phyloP scores from a whole-genome alignment of 2,797 vertebrate species.

The Nannoperca obscura region DNA sequence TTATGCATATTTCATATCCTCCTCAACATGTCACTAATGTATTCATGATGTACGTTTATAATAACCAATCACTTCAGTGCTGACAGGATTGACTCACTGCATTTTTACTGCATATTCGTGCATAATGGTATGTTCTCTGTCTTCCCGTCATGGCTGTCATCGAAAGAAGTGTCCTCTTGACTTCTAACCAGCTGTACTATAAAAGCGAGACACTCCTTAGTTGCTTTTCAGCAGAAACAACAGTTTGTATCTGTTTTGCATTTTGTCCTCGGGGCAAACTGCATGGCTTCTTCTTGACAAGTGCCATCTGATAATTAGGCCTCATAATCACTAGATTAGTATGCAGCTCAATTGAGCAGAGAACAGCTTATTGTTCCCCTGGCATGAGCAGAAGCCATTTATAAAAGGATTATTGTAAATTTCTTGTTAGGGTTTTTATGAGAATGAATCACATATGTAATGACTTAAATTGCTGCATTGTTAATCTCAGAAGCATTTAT shows the following conservation, averaged over 20 bases:
- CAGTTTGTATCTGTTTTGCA: conserved; percentile 75
- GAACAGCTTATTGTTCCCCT: conserved; percentile 70
- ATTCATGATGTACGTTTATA: conserved; percentile 64
- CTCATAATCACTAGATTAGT: conserved; percentile 81
- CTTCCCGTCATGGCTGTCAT: conserved; percentile 10
- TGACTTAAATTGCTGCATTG: conserved; percentile 47
- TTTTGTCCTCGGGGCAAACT: conserved; percentile 73
- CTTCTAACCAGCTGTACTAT: conserved; percentile 21
- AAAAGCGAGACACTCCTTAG: conserved; percentile 16
- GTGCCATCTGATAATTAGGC: conserved; percentile 83
- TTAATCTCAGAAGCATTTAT: conserved; percentile 53
- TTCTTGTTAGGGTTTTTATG: conserved; percentile 63
- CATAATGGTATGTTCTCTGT: conserved; percentile 32
- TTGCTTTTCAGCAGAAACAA: conserved; percentile 63
- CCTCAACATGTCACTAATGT: conserved; percentile 65
- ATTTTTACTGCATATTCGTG: conserved; percentile 12
- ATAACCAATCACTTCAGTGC: conserved; percentile 47
- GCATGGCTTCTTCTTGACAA: conserved; percentile 73
- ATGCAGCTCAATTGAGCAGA: conserved; percentile 79
- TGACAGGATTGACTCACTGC: conserved; percentile 13
- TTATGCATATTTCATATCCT: conserved; percentile 75
- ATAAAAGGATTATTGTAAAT: conserved; percentile 68
- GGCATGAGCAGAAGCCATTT: conserved; percentile 57
- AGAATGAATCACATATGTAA: conserved; percentile 55
- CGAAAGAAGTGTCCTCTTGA: conserved; percentile 22